Evolutionary conservation across 2,888 invertebrate species (phyloP).

Genomic region (Pyralis farinalis): DNA sequence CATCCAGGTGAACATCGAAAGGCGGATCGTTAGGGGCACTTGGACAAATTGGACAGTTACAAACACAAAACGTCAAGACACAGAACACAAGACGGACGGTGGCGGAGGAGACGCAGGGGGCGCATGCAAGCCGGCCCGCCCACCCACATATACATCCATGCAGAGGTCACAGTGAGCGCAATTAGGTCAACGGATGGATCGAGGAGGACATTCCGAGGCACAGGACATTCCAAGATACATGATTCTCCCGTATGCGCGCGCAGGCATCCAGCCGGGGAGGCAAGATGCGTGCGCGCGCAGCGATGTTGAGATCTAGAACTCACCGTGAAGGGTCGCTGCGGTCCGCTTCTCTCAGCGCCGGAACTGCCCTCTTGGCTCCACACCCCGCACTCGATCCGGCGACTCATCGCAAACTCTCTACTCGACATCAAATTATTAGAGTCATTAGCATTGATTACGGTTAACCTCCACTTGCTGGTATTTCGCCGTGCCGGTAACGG

Average conservation of each 20-base stretch:
- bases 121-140: slow-evolving; percentile 68
- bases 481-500: too few relatives aligned
- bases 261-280: slow-evolving; percentile 44
- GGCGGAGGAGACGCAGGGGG: slow-evolving; percentile 50
- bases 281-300: slow-evolving; percentile 66
- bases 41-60: slow-evolving; percentile 52
- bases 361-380: slow-evolving; percentile 26
- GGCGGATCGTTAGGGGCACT: slow-evolving; percentile 51
- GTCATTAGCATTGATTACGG: too few relatives aligned
- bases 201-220: slow-evolving; percentile 83
- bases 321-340: slow-evolving; percentile 55
- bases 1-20: slow-evolving; percentile 59
- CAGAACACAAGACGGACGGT: slow-evolving; percentile 73
- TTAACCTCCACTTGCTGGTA: too few relatives aligned
- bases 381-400: slow-evolving; percentile 25
- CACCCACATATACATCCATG: slow-evolving; percentile 68
- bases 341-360: slow-evolving; percentile 25
- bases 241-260: slow-evolving; percentile 79
- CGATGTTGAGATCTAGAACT: slow-evolving; percentile 82
- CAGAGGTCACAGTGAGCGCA: slow-evolving; percentile 69
- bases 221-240: slow-evolving; percentile 83
- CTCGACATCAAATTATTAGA: slow-evolving; percentile 45
- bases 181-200: slow-evolving; percentile 67
- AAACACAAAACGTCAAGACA: slow-evolving; percentile 78
- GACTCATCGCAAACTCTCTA: slow-evolving; percentile 48